Percentiles rank a stretch among this genome's conserved stretches.
These are phyloP conservation scores for Malurus splendens DNA, from an alignment of 2,797 vertebrate species.

Conservation along the genomic window DNA sequence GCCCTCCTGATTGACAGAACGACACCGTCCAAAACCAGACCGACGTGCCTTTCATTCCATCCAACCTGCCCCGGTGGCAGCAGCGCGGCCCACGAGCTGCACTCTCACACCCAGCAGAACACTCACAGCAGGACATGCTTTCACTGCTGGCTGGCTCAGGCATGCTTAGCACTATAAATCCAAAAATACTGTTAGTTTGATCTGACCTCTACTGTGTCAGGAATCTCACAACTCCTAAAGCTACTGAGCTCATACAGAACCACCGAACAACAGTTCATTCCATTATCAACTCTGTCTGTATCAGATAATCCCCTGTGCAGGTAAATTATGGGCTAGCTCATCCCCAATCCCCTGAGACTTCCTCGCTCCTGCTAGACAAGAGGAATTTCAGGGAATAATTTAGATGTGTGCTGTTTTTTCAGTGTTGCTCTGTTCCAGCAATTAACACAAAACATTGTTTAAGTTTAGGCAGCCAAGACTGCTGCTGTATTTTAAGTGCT, in stretches of 20 bases:
- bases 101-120: fast-evolving
- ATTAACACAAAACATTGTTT: conserved; percentile 21
- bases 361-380: not conserved
- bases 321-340: not conserved
- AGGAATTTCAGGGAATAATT: not conserved
- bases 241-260: not conserved
- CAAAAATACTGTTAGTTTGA: not conserved
- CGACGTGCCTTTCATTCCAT: fast-evolving
- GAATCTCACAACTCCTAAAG: not conserved
- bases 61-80: fast-evolving
- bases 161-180: not conserved
- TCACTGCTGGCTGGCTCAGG: not conserved
- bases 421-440: not conserved
- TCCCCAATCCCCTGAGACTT: not conserved
- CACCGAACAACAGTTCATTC: not conserved
- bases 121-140: not conserved
- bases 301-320: not conserved
- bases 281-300: not conserved
- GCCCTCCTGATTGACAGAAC: not conserved
- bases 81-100: fast-evolving
- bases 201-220: not conserved
- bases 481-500: conserved; percentile 18
- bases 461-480: conserved; percentile 15
- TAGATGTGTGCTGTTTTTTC: not conserved
- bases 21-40: fast-evolving